Conservation (phyloP, 2,113 vertebrate species). For the Dendropsophus ebraccatus region DNA sequence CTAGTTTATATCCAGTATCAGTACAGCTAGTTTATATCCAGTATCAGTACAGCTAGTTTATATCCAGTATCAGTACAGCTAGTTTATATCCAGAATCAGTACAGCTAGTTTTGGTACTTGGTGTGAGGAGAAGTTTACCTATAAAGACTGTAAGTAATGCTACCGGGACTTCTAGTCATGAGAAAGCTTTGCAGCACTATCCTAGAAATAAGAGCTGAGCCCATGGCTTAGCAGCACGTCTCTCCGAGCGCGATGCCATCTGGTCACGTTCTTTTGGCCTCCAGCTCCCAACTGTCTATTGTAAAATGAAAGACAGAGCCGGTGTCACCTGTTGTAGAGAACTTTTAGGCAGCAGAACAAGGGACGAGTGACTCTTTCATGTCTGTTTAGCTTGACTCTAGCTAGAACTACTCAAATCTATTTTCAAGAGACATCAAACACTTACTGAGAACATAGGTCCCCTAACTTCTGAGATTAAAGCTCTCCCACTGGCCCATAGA, state of each 20-base stretch:
- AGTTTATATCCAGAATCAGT: background rate
- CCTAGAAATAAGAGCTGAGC: slow-evolving; percentile 4
- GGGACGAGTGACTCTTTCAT: slow-evolving; percentile 66
- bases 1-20: too few species aligned
- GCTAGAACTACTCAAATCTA: slow-evolving; percentile 64
- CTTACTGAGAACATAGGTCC: slow-evolving; percentile 61
- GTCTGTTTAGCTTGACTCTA: slow-evolving; percentile 66
- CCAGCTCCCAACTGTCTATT: slow-evolving; percentile 55
- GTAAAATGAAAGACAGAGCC: slow-evolving; percentile 51
- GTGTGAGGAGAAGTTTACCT: slow-evolving; percentile 20
- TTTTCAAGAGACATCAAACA: slow-evolving; percentile 71
- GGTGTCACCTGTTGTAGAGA: slow-evolving; percentile 61
- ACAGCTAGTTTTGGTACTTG: background rate
- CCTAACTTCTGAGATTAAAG: slow-evolving; percentile 67
- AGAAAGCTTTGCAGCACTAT: slow-evolving; percentile 1
- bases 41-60: too few species aligned
- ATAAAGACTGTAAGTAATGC: background rate
- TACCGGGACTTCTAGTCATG: background rate
- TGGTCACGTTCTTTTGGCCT: slow-evolving; percentile 55
- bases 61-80: background rate
- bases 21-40: too few species aligned
- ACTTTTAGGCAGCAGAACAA: slow-evolving; percentile 67
- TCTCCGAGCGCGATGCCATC: slow-evolving; percentile 38
- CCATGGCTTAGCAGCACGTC: background rate
- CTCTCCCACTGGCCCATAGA: slow-evolving; percentile 65